Base-by-base conservation (phyloP, 2,797 vertebrate species). In the Distichodus sexfasciatus region DNA sequence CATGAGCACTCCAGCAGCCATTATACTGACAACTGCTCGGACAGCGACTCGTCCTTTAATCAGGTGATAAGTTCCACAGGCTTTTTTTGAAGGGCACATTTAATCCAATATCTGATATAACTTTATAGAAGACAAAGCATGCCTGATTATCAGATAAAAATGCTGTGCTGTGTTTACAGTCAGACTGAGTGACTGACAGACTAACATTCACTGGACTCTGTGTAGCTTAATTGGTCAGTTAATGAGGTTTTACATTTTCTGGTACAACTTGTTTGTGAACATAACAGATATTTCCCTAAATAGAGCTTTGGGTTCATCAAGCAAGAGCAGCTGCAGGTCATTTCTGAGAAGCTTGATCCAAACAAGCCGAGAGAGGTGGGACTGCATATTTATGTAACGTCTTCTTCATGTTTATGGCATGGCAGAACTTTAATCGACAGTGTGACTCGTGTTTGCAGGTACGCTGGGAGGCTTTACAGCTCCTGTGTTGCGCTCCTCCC, bases 271-370 rank as follows among this genome's bases (percentile, higher is more conserved):
- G 6, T 17, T 0, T 38, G 36, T n/a, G 6, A 31, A 38, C 26
- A 51, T 10, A 55, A 35, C 55, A 24, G 36, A 11, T 74, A 17
- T 82, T 80, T 9, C 59, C 24, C 88, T 89, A 33, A 8, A 14
- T 85, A 98, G 97, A 96, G 94, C 85, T 98, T 96, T 9, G 87
- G 89, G 0, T 98, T 98, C 83, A 94, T 97, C 87, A 93, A 92
- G 87, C 94, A 96, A 77, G 97, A 98, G 81, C 95, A 98, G 82
- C 88, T 99, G 61, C 95, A 96, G 40, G 81, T 90, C 51, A 90
- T 99, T 75, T 81, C 91, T 72, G 94, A 95, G 81, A 93, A 91
- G 58, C 87, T 99, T 46, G 94, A 98, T 79, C 88, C 93, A 51
- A 81, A 84, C 73, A 90, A 92, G 28, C 92, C 95, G 43, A 95